Conservation (phyloP, 1,140 invertebrate genomes). For the Lycorma delicatula region DNA sequence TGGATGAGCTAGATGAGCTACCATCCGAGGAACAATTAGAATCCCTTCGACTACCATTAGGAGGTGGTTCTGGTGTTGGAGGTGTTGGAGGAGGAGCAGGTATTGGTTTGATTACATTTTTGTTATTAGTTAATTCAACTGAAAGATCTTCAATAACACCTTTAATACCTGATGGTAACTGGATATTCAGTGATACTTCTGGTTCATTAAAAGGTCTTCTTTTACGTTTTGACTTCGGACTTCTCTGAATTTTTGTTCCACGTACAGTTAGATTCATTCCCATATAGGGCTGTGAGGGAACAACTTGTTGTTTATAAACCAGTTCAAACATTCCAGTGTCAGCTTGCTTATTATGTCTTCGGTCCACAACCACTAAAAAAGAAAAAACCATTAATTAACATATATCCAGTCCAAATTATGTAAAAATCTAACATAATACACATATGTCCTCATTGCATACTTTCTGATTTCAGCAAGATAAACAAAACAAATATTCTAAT, state of each 20-base stretch:
- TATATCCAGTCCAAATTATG: too few relatives aligned
- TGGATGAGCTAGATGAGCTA: neutral
- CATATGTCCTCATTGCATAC: too few relatives aligned
- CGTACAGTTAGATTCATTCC: conserved; percentile 67
- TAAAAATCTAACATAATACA: too few relatives aligned
- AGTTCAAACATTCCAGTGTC: conserved; percentile 82
- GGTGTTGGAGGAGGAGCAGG: too few relatives aligned
- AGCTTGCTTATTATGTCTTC: conserved; percentile 62
- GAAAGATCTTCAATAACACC: conserved; percentile 12
- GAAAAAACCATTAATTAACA: too few relatives aligned
- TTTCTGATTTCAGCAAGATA: too few relatives aligned
- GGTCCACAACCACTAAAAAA: conserved; percentile 87
- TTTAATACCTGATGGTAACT: conserved; percentile 5
- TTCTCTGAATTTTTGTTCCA: conserved; percentile 42
- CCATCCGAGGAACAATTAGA: neutral
- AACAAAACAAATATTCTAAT: too few relatives aligned
- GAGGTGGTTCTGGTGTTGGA: neutral
- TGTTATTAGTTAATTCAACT: neutral
- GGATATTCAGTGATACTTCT: neutral
- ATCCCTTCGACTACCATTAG: neutral
- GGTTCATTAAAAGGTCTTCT: conserved; percentile 4
- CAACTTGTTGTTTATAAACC: conserved; percentile 65
- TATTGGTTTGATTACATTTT: neutral
- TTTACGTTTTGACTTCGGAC: conserved; percentile 12
- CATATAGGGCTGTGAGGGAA: conserved; percentile 73